These are phyloP conservation scores for Lophochroa leadbeateri DNA, from an alignment of 2,113 vertebrate species.

Conservation along the genomic window DNA sequence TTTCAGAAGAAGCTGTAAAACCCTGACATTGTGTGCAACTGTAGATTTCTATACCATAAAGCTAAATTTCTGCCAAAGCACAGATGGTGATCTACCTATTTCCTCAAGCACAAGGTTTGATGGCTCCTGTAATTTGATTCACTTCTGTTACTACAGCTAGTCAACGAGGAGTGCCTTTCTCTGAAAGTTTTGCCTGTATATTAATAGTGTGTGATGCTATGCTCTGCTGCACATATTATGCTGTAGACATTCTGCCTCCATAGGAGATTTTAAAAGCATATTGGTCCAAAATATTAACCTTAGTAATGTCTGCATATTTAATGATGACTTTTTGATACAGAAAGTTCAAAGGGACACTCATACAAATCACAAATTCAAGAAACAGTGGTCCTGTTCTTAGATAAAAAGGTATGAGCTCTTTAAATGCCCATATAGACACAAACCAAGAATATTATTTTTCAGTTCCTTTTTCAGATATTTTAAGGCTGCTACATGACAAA, in stretches of 20 bases:
- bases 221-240: not conserved
- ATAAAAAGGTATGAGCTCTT: not conserved
- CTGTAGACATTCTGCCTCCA: not conserved
- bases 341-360: not conserved
- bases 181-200: conserved; percentile 15
- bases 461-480: not conserved
- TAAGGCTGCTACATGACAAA: not conserved
- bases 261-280: not conserved
- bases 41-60: not conserved
- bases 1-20: not conserved
- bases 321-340: not conserved
- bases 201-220: not conserved
- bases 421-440: not conserved
- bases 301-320: not conserved
- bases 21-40: not conserved
- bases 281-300: conserved; percentile 14
- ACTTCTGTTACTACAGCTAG: not conserved
- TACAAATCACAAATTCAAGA: not conserved
- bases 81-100: not conserved
- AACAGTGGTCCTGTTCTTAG: not conserved
- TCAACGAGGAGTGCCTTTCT: not conserved
- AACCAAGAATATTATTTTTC: not conserved
- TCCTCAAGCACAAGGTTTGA: not conserved
- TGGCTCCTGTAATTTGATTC: not conserved
- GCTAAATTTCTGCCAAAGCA: not conserved